Evolutionary conservation across 1,140 invertebrate genomes (phyloP).

Genomic region (Anoplophora glabripennis): DNA sequence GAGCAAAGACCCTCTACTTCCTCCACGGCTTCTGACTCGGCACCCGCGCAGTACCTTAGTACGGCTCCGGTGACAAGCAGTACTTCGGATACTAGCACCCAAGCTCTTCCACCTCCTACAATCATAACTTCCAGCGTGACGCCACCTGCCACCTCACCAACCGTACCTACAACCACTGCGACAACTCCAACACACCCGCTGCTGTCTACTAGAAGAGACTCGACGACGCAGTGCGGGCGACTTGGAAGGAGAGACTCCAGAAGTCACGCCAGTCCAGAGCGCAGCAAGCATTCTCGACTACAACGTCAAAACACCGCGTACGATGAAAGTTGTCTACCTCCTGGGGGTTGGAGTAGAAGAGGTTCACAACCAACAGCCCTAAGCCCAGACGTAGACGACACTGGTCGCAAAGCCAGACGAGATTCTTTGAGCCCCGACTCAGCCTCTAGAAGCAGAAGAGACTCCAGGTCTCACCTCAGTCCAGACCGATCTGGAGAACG

Average conservation of each 20-base stretch:
- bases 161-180: conserved; percentile 52
- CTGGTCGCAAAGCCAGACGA: conserved; percentile 67
- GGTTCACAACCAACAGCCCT: conserved; percentile 76
- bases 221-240: conserved; percentile 75
- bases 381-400: conserved; percentile 67
- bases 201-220: conserved; percentile 69
- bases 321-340: conserved; percentile 75
- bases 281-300: conserved; percentile 66
- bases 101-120: conserved; percentile 69
- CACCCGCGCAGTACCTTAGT: conserved; percentile 39
- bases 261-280: conserved; percentile 61
- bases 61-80: conserved; percentile 7
- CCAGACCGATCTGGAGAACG: conserved; percentile 69
- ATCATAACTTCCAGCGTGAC: conserved; percentile 79
- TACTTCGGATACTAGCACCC: conserved; percentile 54
- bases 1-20: conserved; percentile 76
- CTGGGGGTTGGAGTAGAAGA: conserved; percentile 60
- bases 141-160: conserved; percentile 67
- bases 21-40: conserved; percentile 69
- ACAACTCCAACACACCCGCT: conserved; percentile 60
- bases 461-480: conserved; percentile 74
- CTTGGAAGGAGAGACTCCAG: conserved; percentile 62
- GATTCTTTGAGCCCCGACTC: conserved; percentile 87
- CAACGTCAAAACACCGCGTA: conserved; percentile 84
- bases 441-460: conserved; percentile 67